Evolutionary conservation across 2,113 vertebrate species (phyloP), one percentile per base, ranked within the genome.

Genomic region (Pseudorasbora parva): DNA sequence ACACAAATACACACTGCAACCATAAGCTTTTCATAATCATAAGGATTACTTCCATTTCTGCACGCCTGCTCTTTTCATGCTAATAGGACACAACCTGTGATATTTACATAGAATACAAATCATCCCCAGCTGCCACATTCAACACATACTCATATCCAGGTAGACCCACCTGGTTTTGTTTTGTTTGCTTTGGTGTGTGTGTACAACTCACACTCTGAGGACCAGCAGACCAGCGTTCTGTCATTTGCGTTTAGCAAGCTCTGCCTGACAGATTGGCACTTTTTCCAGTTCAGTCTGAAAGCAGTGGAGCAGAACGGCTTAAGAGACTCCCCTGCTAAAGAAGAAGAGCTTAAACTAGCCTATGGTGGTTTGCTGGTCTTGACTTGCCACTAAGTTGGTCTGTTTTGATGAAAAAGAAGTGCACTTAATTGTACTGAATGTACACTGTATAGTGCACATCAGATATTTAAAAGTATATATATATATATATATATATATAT

Each of bases 1-100:
- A 56, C 73, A 37, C 73, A 57, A 49, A 76, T 9, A 62, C 33
- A 47, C 19, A 59, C 37, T 66, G 74, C 4, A 68, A 49, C 78
- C 82, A 45, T 79, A 64, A 73, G 69, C 85, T 89, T 90, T 88
- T 83, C 84, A 82, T 92, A 92, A 92, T 92, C 92, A 91, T 84
- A 84, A 68, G 59, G 87, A 93, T 92, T 86, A 89, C 59, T 74
- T 62, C 60, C 75, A 30, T 75, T 82, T 86, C 76, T 82, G 81
- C 64, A 43, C 41, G 51, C 73, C 49, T 68, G 51, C 76, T 69
- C 87, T 83, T 83, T 78, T 84, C 57, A 86, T 84, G 84, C 87
- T 85, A 85, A 89, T 87, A 59, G 76, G 51, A 73, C 25, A 3
- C 72, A 30, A 78, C 79, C 76, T 71, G 54, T 54, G n/a, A 62